Conservation (phyloP, 2,888 invertebrate species). For the Cyrtodaria siliqua region DNA sequence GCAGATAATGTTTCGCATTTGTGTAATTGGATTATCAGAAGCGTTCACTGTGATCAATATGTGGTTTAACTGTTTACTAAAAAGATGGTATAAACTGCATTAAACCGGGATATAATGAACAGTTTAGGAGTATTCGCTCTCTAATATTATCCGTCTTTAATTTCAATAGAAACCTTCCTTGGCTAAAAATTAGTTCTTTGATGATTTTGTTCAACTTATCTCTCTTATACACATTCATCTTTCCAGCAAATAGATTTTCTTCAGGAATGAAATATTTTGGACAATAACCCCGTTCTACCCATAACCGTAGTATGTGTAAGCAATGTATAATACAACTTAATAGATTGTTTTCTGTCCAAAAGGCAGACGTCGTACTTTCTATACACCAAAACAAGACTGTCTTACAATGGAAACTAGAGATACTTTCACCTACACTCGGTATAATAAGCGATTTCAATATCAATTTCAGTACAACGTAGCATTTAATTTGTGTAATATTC, state of each 20-base stretch:
- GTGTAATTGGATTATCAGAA: too few relatives aligned
- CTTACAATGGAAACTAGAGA: constrained; percentile 36
- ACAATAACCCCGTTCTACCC: constrained; percentile 3
- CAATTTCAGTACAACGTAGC: constrained; percentile 31
- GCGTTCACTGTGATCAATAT: too few relatives aligned
- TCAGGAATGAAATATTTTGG: constrained; percentile 21
- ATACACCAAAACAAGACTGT: constrained; percentile 15
- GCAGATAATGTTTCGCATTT: too few relatives aligned
- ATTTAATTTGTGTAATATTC: constrained; percentile 20
- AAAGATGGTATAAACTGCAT: too few relatives aligned
- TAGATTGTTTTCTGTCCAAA: constrained; percentile 14
- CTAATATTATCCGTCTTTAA: too few relatives aligned
- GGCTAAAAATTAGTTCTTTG: too few relatives aligned
- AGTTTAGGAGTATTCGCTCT: too few relatives aligned
- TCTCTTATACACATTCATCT: neutral
- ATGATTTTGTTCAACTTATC: neutral
- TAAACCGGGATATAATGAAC: too few relatives aligned
- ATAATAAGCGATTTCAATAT: constrained; percentile 12
- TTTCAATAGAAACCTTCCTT: too few relatives aligned
- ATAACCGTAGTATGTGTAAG: neutral
- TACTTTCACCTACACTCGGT: neutral
- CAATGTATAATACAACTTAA: neutral
- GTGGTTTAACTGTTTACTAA: too few relatives aligned
- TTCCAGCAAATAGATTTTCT: constrained; percentile 22
- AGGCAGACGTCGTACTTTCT: neutral